Percentiles rank a stretch among this genome's conserved stretches.
phyloP scores from a whole-genome alignment of 2,113 vertebrate genomes.

The Microcebus lehilahytsara region DNA sequence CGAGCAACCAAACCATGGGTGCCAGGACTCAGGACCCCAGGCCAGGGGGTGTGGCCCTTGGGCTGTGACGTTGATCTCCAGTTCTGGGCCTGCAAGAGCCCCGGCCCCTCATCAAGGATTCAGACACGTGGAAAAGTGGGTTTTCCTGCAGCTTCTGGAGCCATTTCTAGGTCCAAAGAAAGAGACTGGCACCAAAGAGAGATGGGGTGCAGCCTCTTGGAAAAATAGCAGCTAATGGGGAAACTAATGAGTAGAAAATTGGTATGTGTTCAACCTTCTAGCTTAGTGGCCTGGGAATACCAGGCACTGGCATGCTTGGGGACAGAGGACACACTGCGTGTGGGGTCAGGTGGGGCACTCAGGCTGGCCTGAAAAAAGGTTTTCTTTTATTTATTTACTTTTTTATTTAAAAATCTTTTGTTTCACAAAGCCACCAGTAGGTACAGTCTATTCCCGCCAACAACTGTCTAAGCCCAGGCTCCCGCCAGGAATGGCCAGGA shows the following conservation, averaged over 20 bases:
- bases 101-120: neutral
- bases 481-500: neutral
- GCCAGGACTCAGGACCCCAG: neutral
- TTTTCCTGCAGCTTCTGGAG: neutral
- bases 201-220: neutral
- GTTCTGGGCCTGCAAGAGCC: neutral
- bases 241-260: neutral
- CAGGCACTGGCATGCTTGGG: neutral
- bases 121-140: too few relatives aligned
- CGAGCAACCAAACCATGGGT: accelerated
- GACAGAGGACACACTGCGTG: neutral
- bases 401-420: neutral
- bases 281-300: neutral
- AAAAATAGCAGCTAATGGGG: neutral
- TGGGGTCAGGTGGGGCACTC: neutral
- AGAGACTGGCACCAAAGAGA: neutral
- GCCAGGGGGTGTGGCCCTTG: neutral
- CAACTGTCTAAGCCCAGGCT: neutral
- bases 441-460: neutral
- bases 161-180: neutral
- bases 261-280: neutral
- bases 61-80: neutral
- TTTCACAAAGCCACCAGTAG: neutral
- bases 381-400: too few relatives aligned
- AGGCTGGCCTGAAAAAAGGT: neutral